A percentile compares a stretch with the other conserved stretches of the same genome.
Conservation (phyloP, 2,797 vertebrate species). For the Bucorvus abyssinicus region DNA sequence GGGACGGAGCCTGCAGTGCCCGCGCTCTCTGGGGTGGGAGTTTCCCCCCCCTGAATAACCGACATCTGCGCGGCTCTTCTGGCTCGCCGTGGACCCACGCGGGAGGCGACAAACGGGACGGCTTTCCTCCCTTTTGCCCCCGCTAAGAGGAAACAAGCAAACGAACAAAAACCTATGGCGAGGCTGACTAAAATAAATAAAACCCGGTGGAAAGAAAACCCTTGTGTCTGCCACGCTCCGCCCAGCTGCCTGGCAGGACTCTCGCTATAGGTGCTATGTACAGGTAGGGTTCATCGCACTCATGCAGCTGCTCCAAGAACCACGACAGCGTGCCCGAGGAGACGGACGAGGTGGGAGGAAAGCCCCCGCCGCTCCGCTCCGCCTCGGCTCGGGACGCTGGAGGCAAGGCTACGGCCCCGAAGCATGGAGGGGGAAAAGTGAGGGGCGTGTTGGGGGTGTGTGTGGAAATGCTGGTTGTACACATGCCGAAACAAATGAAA, state of each 20-base stretch:
- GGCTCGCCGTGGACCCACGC: constrained; percentile 61
- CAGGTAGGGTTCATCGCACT: constrained; percentile 86
- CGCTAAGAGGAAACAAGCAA: not conserved
- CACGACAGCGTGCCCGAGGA: constrained; percentile 92
- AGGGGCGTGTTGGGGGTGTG: not conserved
- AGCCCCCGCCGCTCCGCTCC: not conserved
- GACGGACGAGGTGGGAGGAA: constrained; percentile 73
- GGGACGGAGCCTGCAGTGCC: not conserved
- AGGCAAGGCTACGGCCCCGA: constrained; percentile 34
- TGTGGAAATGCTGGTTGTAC: constrained; percentile 58
- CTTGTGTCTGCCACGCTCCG: constrained; percentile 70
- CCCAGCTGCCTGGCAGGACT: constrained; percentile 67
- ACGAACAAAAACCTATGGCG: not conserved
- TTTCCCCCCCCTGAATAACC: constrained; percentile 2
- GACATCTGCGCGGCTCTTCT: constrained; percentile 31
- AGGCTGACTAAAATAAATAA: constrained; percentile 62
- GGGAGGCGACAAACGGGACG: constrained; percentile 25
- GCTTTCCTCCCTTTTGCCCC: constrained; percentile 48
- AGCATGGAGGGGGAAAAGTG: constrained; percentile 53
- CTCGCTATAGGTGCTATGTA: constrained; percentile 84
- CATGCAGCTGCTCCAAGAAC: constrained; percentile 97
- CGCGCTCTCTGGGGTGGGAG: not conserved
- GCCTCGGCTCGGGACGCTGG: not conserved
- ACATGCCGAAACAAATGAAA: constrained; percentile 47
- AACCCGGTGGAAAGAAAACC: constrained; percentile 65